Percentiles rank a stretch among this genome's conserved stretches.
These are phyloP conservation scores for Chirona hameri DNA, from an alignment of 2,888 invertebrate genomes.

Conservation along the genomic window DNA sequence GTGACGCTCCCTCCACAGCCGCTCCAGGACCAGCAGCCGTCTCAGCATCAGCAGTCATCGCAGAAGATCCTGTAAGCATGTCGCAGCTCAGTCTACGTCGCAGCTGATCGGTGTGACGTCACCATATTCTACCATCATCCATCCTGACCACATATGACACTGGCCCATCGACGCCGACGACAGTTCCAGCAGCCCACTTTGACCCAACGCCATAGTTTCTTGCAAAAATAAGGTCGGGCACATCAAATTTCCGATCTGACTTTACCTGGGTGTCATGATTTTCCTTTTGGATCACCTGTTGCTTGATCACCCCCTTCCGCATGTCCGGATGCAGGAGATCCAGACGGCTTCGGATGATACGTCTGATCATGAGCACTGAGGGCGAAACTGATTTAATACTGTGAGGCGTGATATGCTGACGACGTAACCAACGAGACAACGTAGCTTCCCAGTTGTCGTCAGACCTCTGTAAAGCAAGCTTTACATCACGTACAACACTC, in stretches of 20 bases:
- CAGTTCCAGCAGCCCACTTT: neutral
- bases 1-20: too few species aligned
- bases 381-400: neutral
- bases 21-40: neutral
- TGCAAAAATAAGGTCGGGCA: neutral
- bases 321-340: too few species aligned
- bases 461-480: neutral
- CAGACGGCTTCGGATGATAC: neutral
- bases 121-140: neutral
- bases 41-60: neutral
- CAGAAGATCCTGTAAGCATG: neutral
- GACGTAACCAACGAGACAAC: neutral
- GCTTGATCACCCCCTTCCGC: neutral
- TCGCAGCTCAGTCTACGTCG: neutral
- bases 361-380: neutral
- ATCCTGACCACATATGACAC: neutral
- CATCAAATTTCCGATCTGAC: neutral
- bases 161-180: neutral
- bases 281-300: neutral
- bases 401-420: neutral
- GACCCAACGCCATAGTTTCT: neutral
- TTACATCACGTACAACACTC: neutral
- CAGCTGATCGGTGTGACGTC: neutral
- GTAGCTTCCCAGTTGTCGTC: slow-evolving; percentile 1
- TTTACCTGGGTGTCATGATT: neutral